phyloP scores from a whole-genome alignment of 2,888 invertebrate species.

The Uloborus plumipes region DNA sequence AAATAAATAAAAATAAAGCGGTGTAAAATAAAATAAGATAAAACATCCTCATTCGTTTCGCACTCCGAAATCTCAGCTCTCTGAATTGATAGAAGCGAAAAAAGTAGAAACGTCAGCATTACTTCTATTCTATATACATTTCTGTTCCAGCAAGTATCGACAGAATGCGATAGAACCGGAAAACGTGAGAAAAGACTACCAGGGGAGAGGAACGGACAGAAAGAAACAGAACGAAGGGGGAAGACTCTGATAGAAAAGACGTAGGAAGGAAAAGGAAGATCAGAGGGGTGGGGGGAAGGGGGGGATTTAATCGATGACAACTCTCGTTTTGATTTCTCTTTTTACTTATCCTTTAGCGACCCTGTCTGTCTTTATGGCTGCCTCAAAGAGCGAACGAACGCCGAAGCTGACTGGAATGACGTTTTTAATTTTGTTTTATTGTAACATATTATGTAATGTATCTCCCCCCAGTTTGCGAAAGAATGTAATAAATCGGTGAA shows the following conservation, averaged over 20 bases:
- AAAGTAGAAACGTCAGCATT: conserved; percentile 47
- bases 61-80: not conserved
- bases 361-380: conserved; percentile 30
- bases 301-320: conserved; percentile 57
- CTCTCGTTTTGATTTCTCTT: conserved; percentile 58
- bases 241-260: conserved; percentile 23
- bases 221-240: conserved; percentile 31
- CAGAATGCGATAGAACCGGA: conserved; percentile 49
- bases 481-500: no score
- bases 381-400: not conserved
- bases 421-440: conserved; percentile 18
- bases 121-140: conserved; percentile 54
- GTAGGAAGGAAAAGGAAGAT: conserved; percentile 8
- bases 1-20: no score
- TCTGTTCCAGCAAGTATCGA: conserved; percentile 45
- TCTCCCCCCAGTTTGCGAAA: not conserved
- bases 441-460: conserved; percentile 1
- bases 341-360: conserved; percentile 31
- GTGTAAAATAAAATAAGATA: not conserved
- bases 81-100: not conserved
- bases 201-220: conserved; percentile 26
- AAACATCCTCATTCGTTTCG: conserved; percentile 9
- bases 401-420: conserved; percentile 28
- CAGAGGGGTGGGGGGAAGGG: not conserved
- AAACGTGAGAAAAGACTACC: conserved; percentile 42